These are phyloP conservation scores for Oscheius myriophilus DNA, from an alignment of 2,888 invertebrate genomes.

Conservation along the genomic window DNA sequence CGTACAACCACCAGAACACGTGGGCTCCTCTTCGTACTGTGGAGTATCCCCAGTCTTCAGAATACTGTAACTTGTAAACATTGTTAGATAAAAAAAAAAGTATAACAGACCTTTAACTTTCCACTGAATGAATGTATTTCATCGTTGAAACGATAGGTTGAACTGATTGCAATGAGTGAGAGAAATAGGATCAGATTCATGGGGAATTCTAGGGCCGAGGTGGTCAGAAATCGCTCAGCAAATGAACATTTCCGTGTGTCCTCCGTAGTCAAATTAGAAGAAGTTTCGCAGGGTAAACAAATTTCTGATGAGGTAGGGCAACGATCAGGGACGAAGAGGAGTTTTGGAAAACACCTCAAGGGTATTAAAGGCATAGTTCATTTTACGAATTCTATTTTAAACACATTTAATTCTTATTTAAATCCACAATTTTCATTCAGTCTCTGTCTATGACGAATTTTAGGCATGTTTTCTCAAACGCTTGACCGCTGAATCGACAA, in stretches of 20 bases:
- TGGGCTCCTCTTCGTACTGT: not conserved
- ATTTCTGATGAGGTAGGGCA: too few relatives aligned
- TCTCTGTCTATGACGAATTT: too few relatives aligned
- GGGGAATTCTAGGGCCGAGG: not conserved
- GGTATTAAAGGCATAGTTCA: too few relatives aligned
- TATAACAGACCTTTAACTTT: not conserved
- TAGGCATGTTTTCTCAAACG: too few relatives aligned
- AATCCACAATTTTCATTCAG: too few relatives aligned
- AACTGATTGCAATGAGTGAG: not conserved
- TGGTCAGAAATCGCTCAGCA: not conserved
- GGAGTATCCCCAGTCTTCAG: not conserved
- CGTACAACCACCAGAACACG: too few relatives aligned
- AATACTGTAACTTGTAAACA: not conserved
- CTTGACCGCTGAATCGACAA: too few relatives aligned
- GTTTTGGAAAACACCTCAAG: too few relatives aligned
- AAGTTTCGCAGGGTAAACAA: conserved; percentile 6
- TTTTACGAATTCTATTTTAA: too few relatives aligned
- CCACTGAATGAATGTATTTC: not conserved
- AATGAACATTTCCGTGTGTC: not conserved
- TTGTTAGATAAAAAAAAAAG: not conserved
- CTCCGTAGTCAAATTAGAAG: not conserved
- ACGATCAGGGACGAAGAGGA: too few relatives aligned
- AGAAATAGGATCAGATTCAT: not conserved
- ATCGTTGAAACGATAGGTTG: not conserved
- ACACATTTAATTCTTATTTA: too few relatives aligned